Base-by-base conservation (phyloP, 2,888 invertebrate genomes). In the Caenorhabditis japonica region DNA sequence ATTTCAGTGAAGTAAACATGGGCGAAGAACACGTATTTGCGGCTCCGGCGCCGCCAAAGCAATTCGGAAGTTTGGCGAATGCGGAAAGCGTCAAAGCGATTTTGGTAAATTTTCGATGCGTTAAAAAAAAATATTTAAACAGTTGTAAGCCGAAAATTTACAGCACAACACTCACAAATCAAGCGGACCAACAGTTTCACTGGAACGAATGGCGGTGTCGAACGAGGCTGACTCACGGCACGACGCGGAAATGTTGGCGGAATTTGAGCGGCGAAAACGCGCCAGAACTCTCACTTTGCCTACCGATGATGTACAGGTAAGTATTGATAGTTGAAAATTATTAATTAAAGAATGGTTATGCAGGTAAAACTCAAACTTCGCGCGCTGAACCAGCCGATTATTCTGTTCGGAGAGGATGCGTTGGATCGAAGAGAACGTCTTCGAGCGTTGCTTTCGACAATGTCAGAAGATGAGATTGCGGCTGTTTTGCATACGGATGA, bases 361-460 rank as follows among this genome's bases (percentile, higher is more conserved):
- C 30, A 81, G 90, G 97, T 99, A 2, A 94, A 93, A 88, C 91
- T 92, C 80, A 94, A 94, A 89, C 90, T 99, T 2, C 90, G 99
- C 8, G 94, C 95, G 87, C 90, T 97, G 0, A 94, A 94, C 3
- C 96, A 97, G 89, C 97, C 99, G 0, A 95, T 97, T 83, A 97
- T 97, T 89, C 90, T 95, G 73, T 99, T 99, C 89, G 97, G 99
- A 0, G 99, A 99, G 90, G 99, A 97, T 0, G 97, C 97, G 0
- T 96, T 97, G 0, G 99, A 99, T 86, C 90, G 99, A 61, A 90
- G 99, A 85, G 94, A 94, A 59, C 91, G 99, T 4, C 90, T 99
- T 17, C 91, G 96, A 77, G 94, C 96, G 86, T 90, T 96, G 49
- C 90, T 97, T 1, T 94, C 96, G 77, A 91, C 92, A 91, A 92